phyloP scores from a whole-genome alignment of 2,888 invertebrate species.

The Synanthedon vespiformis region DNA sequence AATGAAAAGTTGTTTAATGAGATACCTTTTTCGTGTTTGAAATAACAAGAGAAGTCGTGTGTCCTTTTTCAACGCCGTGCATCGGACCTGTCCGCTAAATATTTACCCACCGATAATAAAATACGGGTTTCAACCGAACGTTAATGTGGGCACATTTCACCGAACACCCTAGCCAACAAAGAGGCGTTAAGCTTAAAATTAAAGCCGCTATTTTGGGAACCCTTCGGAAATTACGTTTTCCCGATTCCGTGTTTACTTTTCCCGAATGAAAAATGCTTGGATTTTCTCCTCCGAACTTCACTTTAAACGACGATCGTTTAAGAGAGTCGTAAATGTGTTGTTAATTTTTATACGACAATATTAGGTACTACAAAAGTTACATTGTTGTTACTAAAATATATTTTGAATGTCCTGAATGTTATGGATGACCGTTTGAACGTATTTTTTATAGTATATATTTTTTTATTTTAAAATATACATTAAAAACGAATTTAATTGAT shows the following conservation, averaged over 20 bases:
- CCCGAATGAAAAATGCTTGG: background rate
- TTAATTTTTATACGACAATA: background rate
- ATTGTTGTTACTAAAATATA: background rate
- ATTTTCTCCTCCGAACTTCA: background rate
- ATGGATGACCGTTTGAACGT: no score
- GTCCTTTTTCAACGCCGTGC: no score
- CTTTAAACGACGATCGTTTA: slow-evolving; percentile 1
- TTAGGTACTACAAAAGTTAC: background rate
- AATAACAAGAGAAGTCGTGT: no score
- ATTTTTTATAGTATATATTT: no score
- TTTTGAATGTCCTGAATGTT: no score
- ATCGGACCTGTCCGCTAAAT: slow-evolving; percentile 9
- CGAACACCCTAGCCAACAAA: slow-evolving; percentile 9
- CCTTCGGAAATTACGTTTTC: slow-evolving; percentile 22
- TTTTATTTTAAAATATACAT: no score
- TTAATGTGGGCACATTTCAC: slow-evolving; percentile 11
- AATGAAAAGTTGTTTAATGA: no score
- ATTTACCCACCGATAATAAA: slow-evolving; percentile 15
- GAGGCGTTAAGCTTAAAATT: slow-evolving; percentile 14
- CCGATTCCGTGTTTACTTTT: slow-evolving; percentile 14
- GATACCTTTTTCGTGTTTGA: no score
- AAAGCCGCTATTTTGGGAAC: slow-evolving; percentile 12
- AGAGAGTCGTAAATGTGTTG: slow-evolving; percentile 4
- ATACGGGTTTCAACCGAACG: slow-evolving; percentile 6
- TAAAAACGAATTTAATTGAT: no score